Base-by-base conservation (phyloP, 2,113 vertebrate species). In the Carassius auratus region DNA sequence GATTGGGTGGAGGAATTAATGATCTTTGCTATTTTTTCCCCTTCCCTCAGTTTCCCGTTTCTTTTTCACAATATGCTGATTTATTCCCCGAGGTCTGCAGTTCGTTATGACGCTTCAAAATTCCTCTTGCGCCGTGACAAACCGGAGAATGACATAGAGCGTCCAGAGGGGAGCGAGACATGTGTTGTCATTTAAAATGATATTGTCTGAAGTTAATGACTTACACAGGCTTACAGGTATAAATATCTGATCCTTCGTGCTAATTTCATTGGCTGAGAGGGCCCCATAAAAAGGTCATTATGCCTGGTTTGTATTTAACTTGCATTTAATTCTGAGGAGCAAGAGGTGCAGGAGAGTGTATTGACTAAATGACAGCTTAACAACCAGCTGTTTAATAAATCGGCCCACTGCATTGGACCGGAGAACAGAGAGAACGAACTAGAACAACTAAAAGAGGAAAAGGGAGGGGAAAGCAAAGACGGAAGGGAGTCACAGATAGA, bases 281-380 rank as follows among this genome's bases (percentile, higher is more conserved):
- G 89, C 78, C 89, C 90, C 80, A 90, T 94, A 94, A 93, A 94
- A 93, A 92, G 94, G 89, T 94, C 90, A 93, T 95, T 96, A 95
- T 77, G 85, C 90, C 93, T 93, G 90, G 90, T 93, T 96, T 96
- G 89, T 90, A 86, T 94, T 96, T 96, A 95, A 95, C 94, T 95
- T 93, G 79, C 92, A 92, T 93, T 95, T 93, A 94, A 93, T 94
- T 95, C 92, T 89, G 71, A 61, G 86, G 86, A 92, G 91, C 76
- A 86, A 86, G 88, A 93, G 86, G 85, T 71, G 90, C 88, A 88
- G 85, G 90, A 55, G 77, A 91, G 87, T 23, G 88, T 95, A 95
- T 93, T 93, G 93, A 95, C 95, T 96, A 96, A 91, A 88, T 93
- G 93, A 93, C 92, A 92, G 85, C 76, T 93, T 95, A 94, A 92